These are phyloP conservation scores for Cheilosia variabilis DNA, from an alignment of 2,888 invertebrate species.

Conservation along the genomic window DNA sequence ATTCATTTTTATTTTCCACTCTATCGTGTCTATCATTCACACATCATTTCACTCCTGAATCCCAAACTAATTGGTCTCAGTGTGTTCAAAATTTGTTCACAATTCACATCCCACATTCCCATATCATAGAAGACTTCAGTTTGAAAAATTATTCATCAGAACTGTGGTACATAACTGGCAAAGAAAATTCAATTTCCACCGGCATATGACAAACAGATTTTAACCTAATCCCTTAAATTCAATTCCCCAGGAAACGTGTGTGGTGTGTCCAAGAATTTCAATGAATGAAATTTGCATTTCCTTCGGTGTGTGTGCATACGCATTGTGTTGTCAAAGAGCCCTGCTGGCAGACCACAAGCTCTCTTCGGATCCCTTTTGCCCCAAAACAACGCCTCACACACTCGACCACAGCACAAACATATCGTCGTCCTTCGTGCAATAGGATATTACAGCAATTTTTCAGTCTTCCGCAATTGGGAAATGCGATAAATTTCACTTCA, in stretches of 20 bases:
- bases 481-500: conserved; percentile 66
- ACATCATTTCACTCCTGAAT: too few relatives aligned
- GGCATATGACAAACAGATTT: conserved; percentile 34
- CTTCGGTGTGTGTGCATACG: too few relatives aligned
- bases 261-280: conserved; percentile 28
- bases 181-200: conserved; percentile 23
- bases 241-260: conserved; percentile 1
- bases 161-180: conserved; percentile 14
- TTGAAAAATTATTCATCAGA: conserved; percentile 19
- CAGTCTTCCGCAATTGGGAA: conserved; percentile 64
- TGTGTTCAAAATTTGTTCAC: too few relatives aligned
- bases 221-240: conserved; percentile 35
- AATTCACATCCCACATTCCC: too few relatives aligned
- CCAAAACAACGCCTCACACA: conserved; percentile 25
- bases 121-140: not conserved
- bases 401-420: conserved; percentile 31
- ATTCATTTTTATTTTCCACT: too few relatives aligned
- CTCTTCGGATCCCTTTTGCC: conserved; percentile 28
- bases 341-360: conserved; percentile 36
- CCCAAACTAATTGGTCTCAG: too few relatives aligned
- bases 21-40: too few relatives aligned
- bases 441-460: conserved; percentile 73
- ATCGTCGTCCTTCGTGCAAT: conserved; percentile 40
- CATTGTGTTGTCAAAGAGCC: conserved; percentile 3
- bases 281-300: conserved; percentile 59